Evolutionary conservation across 2,113 vertebrate genomes (phyloP).

Genomic region (Rhea pennata): DNA sequence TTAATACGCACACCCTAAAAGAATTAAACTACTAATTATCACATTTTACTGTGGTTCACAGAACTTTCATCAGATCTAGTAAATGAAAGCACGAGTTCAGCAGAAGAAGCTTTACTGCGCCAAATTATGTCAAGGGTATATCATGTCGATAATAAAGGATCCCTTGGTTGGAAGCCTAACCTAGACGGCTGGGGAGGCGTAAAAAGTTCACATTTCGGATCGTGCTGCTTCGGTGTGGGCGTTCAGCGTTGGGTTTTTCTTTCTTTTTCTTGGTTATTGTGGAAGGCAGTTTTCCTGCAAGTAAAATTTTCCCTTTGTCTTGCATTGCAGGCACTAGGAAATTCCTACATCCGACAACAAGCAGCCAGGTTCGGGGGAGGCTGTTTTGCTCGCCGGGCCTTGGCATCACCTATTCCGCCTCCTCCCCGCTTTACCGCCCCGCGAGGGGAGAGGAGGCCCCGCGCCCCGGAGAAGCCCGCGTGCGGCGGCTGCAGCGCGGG

Average conservation of each 20-base stretch:
- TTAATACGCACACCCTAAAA: slow-evolving; percentile 74
- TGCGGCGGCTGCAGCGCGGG: neutral
- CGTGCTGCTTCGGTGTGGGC: slow-evolving; percentile 41
- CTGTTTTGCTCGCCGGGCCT: slow-evolving; percentile 34
- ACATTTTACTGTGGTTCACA: slow-evolving; percentile 76
- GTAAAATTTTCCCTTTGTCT: slow-evolving; percentile 62
- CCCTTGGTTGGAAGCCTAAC: slow-evolving; percentile 53
- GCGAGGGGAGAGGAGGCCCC: neutral
- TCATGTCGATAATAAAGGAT: slow-evolving; percentile 56
- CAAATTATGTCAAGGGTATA: slow-evolving; percentile 61
- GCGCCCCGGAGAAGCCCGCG: slow-evolving; percentile 43
- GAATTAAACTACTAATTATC: slow-evolving; percentile 81
- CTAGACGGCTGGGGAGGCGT: slow-evolving; percentile 51
- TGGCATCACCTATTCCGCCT: neutral
- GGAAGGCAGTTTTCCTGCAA: slow-evolving; percentile 58
- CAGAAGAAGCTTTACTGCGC: slow-evolving; percentile 63
- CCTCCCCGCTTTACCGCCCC: neutral
- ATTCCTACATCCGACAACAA: slow-evolving; percentile 38
- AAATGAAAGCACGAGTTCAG: slow-evolving; percentile 75
- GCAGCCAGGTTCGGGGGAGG: slow-evolving; percentile 25
- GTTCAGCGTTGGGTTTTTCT: neutral
- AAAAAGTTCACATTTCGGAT: slow-evolving; percentile 65
- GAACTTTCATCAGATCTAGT: slow-evolving; percentile 73
- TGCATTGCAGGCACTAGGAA: slow-evolving; percentile 45
- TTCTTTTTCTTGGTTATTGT: slow-evolving; percentile 39